phyloP scores from a whole-genome alignment of 2,888 invertebrate genomes.

The Netelia virgata region DNA sequence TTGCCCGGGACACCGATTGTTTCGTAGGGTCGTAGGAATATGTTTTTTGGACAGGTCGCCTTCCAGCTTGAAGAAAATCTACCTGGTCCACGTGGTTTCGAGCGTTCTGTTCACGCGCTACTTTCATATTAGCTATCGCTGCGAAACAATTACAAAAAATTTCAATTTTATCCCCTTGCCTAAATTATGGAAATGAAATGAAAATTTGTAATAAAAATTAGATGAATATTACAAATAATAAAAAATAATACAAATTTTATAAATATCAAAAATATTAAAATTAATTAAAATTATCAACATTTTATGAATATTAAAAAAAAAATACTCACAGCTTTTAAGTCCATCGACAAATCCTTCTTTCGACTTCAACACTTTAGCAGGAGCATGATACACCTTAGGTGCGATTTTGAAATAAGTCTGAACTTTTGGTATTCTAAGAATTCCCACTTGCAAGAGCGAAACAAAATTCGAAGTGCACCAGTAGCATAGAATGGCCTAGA shows the following conservation, averaged over 20 bases:
- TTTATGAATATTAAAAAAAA: too few relatives aligned
- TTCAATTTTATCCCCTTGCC: not conserved
- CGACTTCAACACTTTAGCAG: constrained; percentile 85
- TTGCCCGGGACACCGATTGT: constrained; percentile 69
- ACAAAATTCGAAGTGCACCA: constrained; percentile 96
- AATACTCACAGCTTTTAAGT: constrained; percentile 91
- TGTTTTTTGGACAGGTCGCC: constrained; percentile 94
- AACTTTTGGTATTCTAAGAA: constrained; percentile 91
- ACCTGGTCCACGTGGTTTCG: constrained; percentile 91
- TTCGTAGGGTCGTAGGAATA: constrained; percentile 94
- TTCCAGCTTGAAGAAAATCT: constrained; percentile 93
- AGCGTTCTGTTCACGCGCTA: constrained; percentile 91
- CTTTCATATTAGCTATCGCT: constrained; percentile 94
- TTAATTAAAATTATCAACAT: too few relatives aligned
- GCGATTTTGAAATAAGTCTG: constrained; percentile 91
- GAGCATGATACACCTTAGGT: constrained; percentile 87
- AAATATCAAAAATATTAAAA: too few relatives aligned
- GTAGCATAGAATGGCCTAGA: constrained; percentile 93
- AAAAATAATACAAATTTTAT: too few relatives aligned
- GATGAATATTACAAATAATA: too few relatives aligned
- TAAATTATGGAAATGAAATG: too few relatives aligned
- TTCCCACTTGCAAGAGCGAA: constrained; percentile 92
- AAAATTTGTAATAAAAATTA: too few relatives aligned
- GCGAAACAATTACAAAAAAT: constrained; percentile 69
- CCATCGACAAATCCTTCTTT: constrained; percentile 92